Conservation (phyloP, 2,888 invertebrate species). For the Agrochola macilenta region DNA sequence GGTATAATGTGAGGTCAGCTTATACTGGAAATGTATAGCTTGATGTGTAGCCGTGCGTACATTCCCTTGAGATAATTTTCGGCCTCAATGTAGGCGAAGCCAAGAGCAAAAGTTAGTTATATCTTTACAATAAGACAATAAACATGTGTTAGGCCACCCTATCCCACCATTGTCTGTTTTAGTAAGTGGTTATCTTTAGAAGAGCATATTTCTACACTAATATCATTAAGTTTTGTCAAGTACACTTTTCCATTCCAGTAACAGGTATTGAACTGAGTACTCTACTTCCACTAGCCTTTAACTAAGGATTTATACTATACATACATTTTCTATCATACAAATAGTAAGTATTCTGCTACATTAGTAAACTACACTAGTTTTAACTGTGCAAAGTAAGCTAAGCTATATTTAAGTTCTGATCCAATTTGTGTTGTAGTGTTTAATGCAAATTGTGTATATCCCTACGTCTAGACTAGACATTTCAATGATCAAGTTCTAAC, state of each 20-base stretch:
- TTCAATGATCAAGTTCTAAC: slow-evolving; percentile 1
- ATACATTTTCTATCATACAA: background rate
- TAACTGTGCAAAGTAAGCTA: background rate
- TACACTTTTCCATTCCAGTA: background rate
- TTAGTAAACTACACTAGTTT: background rate
- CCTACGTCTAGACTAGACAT: slow-evolving; percentile 2
- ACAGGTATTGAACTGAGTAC: background rate
- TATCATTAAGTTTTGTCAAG: background rate
- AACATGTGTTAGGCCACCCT: background rate
- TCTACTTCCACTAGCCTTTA: background rate
- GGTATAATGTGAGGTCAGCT: too few species aligned
- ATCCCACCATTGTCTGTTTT: background rate
- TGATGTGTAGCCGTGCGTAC: too few species aligned
- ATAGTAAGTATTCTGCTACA: background rate
- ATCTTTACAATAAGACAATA: background rate
- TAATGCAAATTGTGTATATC: background rate
- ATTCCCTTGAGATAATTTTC: background rate
- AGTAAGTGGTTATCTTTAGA: background rate
- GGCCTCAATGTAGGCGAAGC: background rate
- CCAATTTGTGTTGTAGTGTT: slow-evolving; percentile 10
- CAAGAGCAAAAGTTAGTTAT: background rate
- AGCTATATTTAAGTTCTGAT: background rate
- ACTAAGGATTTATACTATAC: background rate
- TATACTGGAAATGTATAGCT: too few species aligned
- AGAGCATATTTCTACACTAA: background rate